A percentile compares a stretch with the other conserved stretches of the same genome.
phyloP scores from a whole-genome alignment of 2,113 vertebrate genomes.

The Gallinago jamesoni region DNA sequence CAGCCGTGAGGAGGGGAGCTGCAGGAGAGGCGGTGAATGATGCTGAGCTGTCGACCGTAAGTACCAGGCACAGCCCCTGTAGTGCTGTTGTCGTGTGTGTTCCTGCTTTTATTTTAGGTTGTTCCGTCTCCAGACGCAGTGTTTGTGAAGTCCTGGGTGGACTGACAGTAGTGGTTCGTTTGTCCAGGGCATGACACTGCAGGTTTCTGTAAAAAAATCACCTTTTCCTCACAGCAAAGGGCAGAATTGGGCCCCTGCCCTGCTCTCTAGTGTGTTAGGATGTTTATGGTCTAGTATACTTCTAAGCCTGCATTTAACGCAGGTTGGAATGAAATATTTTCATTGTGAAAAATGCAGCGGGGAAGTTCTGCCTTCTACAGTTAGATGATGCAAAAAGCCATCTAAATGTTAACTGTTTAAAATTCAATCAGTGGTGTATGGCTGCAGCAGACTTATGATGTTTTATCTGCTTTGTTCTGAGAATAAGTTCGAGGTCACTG shows the following conservation, averaged over 20 bases:
- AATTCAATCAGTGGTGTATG: background rate
- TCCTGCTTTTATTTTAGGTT: fast-evolving
- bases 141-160: too few species aligned
- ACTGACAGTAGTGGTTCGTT: fast-evolving
- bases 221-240: background rate
- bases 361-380: background rate
- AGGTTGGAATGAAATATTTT: background rate
- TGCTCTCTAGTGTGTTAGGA: too few species aligned
- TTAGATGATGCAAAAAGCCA: background rate
- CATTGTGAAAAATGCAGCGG: fast-evolving
- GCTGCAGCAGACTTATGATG: background rate
- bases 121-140: fast-evolving
- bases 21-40: fast-evolving
- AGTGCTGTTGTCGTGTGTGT: fast-evolving
- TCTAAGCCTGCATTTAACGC: background rate
- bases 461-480: background rate
- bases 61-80: fast-evolving
- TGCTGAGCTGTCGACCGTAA: background rate
- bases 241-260: too few species aligned
- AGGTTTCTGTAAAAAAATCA: background rate
- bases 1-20: fast-evolving
- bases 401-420: background rate
- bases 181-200: fast-evolving
- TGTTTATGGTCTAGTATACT: background rate
- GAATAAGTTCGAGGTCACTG: background rate